Conservation (phyloP, 2,888 invertebrate genomes). For the Sclerodermus sp. region DNA sequence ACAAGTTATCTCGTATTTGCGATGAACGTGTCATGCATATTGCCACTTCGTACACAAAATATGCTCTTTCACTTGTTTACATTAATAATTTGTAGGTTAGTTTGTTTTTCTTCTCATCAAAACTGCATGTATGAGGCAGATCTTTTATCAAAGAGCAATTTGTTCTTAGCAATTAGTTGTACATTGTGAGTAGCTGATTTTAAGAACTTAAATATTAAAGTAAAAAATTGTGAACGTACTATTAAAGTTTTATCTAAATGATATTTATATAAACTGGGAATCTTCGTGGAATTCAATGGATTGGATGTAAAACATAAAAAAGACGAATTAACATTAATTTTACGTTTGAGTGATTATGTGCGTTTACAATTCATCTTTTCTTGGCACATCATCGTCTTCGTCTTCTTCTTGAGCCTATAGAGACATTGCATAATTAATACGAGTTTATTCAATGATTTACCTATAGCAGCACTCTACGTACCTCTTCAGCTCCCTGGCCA, state of each 20-base stretch:
- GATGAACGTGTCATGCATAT: too few relatives aligned
- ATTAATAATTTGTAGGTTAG: too few relatives aligned
- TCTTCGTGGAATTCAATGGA: constrained; percentile 21
- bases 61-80: too few relatives aligned
- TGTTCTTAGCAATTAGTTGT: constrained; percentile 24
- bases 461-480: constrained; percentile 33
- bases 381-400: constrained; percentile 73
- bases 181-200: constrained; percentile 13
- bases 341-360: constrained; percentile 29
- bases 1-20: neutral
- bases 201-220: constrained; percentile 18
- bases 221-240: constrained; percentile 19
- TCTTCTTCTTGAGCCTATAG: constrained; percentile 65
- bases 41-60: too few relatives aligned
- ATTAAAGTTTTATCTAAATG: constrained; percentile 18
- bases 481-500: constrained; percentile 70
- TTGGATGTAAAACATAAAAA: constrained; percentile 20
- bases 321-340: constrained; percentile 27
- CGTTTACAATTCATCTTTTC: constrained; percentile 78
- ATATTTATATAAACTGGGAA: constrained; percentile 16
- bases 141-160: neutral
- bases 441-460: neutral
- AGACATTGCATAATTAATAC: constrained; percentile 18
- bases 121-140: too few relatives aligned
- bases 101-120: too few relatives aligned